Base-by-base conservation (phyloP, 2,113 vertebrate genomes). In the Toxotes chatareus region DNA sequence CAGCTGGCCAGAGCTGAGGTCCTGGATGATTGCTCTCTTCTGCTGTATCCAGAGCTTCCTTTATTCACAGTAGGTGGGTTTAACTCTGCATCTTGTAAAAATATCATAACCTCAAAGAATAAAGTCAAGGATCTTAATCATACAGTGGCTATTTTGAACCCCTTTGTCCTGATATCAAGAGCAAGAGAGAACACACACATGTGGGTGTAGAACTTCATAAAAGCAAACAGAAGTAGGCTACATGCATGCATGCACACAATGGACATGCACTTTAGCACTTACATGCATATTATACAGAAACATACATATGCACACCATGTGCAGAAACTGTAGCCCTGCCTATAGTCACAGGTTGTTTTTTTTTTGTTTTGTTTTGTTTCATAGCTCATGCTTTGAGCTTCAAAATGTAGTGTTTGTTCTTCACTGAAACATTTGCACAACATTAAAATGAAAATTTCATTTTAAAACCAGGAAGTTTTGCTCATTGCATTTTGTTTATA, bases 1-100 rank as follows among this genome's bases (percentile, higher is more conserved):
- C 89, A 91, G 89, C 86, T 91, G 91, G 86, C 77, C 86, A 14
- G 78, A 67, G 70, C 69, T 47, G 69, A 76, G 86, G 90, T 84
- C 85, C 60, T 53, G 72, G 63, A 73, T 19, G 36, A 46, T 59
- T n/a, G 55, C 55, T 44, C 46, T 85, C 57, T 57, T 76, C 68
- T 70, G 73, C 81, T 89, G 73, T 63, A 80, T 83, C 62, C 31
- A 42, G 63, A 80, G 78, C 79, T 85, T 84, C 79, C 82, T 93
- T 89, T 86, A 66, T 53, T 88, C 89, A 63, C 81, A 76, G 88
- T 42, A 38, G 86, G 85, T 85, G 91, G 87, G 60, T 86, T 86
- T 70, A 79, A 75, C 67, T 82, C 64, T 60, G 75, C 57, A 56
- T 66, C 73, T 82, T 44, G 80, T 56, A 70, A 73, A 83, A 84